A percentile compares a stretch with the other conserved stretches of the same genome.
These are phyloP conservation scores for Caenorhabditis macrosperma DNA, from an alignment of 2,888 invertebrate genomes.

Conservation along the genomic window DNA sequence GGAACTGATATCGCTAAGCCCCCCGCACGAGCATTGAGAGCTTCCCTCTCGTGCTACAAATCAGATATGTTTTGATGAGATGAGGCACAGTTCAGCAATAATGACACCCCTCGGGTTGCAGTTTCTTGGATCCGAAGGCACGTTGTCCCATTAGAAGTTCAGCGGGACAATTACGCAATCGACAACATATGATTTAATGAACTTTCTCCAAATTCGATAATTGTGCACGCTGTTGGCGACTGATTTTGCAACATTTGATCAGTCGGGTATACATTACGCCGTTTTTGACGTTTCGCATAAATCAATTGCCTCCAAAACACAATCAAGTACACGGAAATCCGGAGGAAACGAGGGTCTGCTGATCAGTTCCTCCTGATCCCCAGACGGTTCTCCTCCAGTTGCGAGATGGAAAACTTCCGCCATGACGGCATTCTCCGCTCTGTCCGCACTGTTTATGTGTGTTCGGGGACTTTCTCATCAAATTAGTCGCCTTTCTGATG, in stretches of 20 bases:
- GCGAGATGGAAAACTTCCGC: slow-evolving; percentile 3
- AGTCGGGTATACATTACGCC: background rate
- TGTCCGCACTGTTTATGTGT: slow-evolving; percentile 19
- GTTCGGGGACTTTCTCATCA: slow-evolving; percentile 34
- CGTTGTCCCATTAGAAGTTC: background rate
- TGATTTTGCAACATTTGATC: background rate
- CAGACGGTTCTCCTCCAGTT: background rate
- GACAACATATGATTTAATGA: background rate
- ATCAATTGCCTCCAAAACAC: background rate
- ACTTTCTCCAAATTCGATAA: background rate
- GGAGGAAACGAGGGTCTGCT: background rate
- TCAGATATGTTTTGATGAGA: background rate
- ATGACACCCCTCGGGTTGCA: background rate
- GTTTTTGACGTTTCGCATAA: slow-evolving; percentile 19
- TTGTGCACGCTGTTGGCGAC: background rate
- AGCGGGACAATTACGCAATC: background rate
- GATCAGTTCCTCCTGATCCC: background rate
- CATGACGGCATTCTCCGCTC: slow-evolving; percentile 14
- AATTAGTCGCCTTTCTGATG: slow-evolving; percentile 20
- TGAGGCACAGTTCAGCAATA: background rate
- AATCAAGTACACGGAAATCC: background rate
- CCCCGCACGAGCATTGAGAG: background rate
- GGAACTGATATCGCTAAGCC: too few relatives aligned
- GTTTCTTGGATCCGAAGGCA: background rate
- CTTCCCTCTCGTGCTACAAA: background rate